Base-by-base conservation (phyloP, 2,797 vertebrate genomes). In the Melanotaenia parkinsoni region DNA sequence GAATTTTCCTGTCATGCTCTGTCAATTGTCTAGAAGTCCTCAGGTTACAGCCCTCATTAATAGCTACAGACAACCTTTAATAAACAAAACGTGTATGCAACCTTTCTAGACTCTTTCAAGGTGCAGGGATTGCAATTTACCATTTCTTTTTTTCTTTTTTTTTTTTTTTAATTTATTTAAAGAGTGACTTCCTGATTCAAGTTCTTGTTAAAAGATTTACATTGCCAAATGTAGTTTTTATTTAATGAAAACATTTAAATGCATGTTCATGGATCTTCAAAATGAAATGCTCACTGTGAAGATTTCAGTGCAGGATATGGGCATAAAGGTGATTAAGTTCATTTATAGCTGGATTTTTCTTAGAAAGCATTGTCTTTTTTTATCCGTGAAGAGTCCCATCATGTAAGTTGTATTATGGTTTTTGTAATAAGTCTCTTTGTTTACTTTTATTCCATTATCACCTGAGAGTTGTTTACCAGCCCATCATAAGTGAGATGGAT, bases 1-100 rank as follows among this genome's bases (percentile, higher is more conserved):
- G 58, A 66, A 32, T 64, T 59, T 53, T 63, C 56, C 70, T 72
- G 26, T 35, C 51, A 59, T 14, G 0, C 43, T 81, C 68, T 59
- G 38, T 71, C 78, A 81, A 13, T 54, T 4, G 13, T 86, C 66
- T 47, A 12, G 28, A 72, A 32, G n/a, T 28, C 13, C 28, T 28
- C n/a, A 24, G 26, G 26, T 28, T 26, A 24, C 24, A 13, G 51
- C n/a, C 22, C 47, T 51, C 47, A 22, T 51, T n/a, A 24, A 24
- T 9, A 10, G n/a, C 18, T 51, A 51, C 24, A 26, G 40, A 26
- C 51, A 5, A 5, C 24, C 22, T 53, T 38, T 58, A 45, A 43
- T 67, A 67, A 47, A 45, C 65, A 67, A 58, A 30, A 33, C 1
- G 38, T 67, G 28, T 45, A 24, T 47, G 20, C 13, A 47, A 58